These are phyloP conservation scores for Cladopsammia gracilis DNA, from an alignment of 64 coral and sea anemone species.

Conservation along the genomic window DNA sequence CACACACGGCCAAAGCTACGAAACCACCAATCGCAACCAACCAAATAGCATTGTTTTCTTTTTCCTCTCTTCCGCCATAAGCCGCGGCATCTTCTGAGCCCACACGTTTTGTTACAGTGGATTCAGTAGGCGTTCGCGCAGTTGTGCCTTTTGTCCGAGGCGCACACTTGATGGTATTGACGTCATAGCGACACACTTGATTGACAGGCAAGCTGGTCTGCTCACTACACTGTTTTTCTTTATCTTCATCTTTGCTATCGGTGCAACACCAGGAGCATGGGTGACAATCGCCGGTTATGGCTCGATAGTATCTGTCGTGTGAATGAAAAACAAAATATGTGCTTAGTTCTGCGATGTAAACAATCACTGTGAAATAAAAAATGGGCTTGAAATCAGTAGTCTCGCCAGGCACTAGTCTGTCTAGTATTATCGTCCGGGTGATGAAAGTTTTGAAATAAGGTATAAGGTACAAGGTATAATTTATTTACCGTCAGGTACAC, in stretches of 20 bases:
- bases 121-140: background rate
- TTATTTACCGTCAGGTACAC: too few species aligned
- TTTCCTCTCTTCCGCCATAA: background rate
- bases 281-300: slow-evolving; percentile 76
- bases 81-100: background rate
- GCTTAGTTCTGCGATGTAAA: background rate
- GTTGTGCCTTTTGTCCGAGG: background rate
- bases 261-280: slow-evolving; percentile 81
- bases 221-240: slow-evolving; percentile 52
- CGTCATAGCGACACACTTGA: slow-evolving; percentile 71
- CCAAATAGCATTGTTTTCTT: background rate
- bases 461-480: too few species aligned
- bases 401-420: too few species aligned
- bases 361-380: too few species aligned
- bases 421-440: too few species aligned
- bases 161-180: slow-evolving; percentile 57
- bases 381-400: too few species aligned
- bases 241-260: slow-evolving; percentile 65
- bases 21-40: background rate
- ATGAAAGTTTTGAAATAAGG: too few species aligned
- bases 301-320: slow-evolving; percentile 54
- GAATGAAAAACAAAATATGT: slow-evolving; percentile 1
- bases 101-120: background rate
- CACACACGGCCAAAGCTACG: background rate
- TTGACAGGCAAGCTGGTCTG: slow-evolving; percentile 66